Evolutionary conservation across 2,797 vertebrate species (phyloP), one percentile per base, ranked within the genome.

Genomic region (Myotis vivesi): DNA sequence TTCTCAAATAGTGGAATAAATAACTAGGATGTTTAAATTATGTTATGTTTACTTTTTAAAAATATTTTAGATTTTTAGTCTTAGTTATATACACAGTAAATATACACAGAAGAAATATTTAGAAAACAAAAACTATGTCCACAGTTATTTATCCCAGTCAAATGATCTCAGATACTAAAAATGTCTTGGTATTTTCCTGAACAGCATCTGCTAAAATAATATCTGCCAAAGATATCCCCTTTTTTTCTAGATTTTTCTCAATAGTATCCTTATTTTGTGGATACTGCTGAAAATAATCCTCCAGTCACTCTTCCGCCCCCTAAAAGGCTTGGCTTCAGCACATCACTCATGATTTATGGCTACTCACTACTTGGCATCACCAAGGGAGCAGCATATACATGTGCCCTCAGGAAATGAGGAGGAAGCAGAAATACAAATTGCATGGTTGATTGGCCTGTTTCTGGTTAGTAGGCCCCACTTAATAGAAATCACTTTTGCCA

Each of bases 331-430:
- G 33, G 88, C 94, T 96, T 82, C 82, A 95, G 75, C 84, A 86
- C 75, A 90, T 97, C 97, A 94, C 79, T 75, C 57, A 71, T 97
- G 96, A 97, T 97, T 97, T 95, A 97, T 97, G 82, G 49, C 93
- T 91, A 12, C 73, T 89, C 73, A 86, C 68, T 72, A 4, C 46
- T 53, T 93, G 84, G 59, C 94, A 92, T 92, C 96, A 95, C 90
- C 94, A 97, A 95, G 90, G 81, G 95, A 92, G 38, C 92, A 94
- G 97, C 92, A 92, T 89, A 94, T 95, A 93, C 79, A 96, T 94
- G 94, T 96, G 93, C 92, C 96, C 85, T 96, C 87, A 93, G 89
- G 97, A 96, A 97, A 96, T 95, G 75, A 92, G 94, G 96, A 87
- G 84, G 89, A 94, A 95, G 95, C 91, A 96, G 95, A 94, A 97